These are phyloP conservation scores for Cotesia glomerata DNA, from an alignment of 1,140 invertebrate genomes.

Conservation along the genomic window DNA sequence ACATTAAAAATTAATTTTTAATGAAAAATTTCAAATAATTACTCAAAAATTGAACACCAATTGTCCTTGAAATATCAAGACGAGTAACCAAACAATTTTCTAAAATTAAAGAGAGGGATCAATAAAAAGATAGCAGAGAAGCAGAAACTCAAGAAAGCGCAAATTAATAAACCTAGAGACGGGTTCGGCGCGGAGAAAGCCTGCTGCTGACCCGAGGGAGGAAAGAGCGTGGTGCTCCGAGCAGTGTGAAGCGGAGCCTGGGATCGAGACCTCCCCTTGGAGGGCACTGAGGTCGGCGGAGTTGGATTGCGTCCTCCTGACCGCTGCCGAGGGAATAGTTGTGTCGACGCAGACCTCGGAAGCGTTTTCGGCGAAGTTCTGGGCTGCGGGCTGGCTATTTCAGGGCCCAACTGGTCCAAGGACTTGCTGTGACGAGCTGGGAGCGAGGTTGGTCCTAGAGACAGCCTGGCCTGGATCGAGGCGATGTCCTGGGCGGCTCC, in stretches of 20 bases:
- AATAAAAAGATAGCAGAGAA: not conserved
- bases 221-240: conserved; percentile 49
- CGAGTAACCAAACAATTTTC: not conserved
- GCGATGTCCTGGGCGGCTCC: conserved; percentile 52
- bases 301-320: conserved; percentile 41
- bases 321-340: conserved; percentile 51
- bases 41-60: too few species aligned
- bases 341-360: conserved; percentile 58
- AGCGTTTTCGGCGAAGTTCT: conserved; percentile 52
- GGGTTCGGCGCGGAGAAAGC: conserved; percentile 57
- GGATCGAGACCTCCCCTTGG: conserved; percentile 52
- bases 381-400: conserved; percentile 45
- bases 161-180: conserved; percentile 42
- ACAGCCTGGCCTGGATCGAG: conserved; percentile 45
- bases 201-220: conserved; percentile 45
- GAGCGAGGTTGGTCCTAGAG: conserved; percentile 58
- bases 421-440: conserved; percentile 81
- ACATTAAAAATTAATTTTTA: too few species aligned
- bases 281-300: conserved; percentile 55
- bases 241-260: conserved; percentile 43
- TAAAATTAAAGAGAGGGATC: not conserved
- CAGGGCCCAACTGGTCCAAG: conserved; percentile 72
- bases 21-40: too few species aligned
- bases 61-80: too few species aligned
- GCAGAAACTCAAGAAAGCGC: conserved; percentile 7